phyloP scores from a whole-genome alignment of 2,113 vertebrate species.

The Tyto alba region DNA sequence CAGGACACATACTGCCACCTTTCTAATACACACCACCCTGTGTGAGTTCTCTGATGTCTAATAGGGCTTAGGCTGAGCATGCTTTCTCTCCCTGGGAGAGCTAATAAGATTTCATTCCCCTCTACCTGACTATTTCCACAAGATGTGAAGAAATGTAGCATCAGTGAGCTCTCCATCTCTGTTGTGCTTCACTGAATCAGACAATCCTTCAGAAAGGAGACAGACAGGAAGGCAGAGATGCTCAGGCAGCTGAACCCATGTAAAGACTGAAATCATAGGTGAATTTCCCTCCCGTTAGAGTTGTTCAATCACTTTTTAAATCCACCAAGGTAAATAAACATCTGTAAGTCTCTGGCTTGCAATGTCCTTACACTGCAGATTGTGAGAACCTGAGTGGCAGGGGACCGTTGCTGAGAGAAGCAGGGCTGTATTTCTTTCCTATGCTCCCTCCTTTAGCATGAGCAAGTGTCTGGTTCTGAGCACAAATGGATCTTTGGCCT shows the following conservation, averaged over 20 bases:
- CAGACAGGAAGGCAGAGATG: background rate
- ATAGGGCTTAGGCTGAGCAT: background rate
- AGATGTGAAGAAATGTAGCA: background rate
- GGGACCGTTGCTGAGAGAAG: background rate
- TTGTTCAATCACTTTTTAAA: background rate
- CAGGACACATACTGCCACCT: background rate
- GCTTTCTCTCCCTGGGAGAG: background rate
- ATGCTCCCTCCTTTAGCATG: background rate
- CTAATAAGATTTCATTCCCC: background rate
- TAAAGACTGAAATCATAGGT: background rate
- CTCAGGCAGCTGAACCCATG: background rate
- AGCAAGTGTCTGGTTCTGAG: background rate
- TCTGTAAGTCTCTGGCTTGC: background rate
- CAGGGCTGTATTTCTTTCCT: background rate
- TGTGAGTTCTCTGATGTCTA: constrained; percentile 3
- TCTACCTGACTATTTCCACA: background rate
- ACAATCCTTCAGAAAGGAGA: background rate
- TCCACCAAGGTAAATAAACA: background rate
- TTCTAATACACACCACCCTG: background rate
- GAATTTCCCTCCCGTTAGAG: background rate
- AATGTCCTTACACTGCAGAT: background rate
- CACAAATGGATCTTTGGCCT: background rate
- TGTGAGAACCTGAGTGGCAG: background rate
- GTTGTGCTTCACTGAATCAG: background rate
- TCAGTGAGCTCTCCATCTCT: background rate